Base-by-base conservation (phyloP, 2,888 invertebrate species). In the Nemapogon koenigi region DNA sequence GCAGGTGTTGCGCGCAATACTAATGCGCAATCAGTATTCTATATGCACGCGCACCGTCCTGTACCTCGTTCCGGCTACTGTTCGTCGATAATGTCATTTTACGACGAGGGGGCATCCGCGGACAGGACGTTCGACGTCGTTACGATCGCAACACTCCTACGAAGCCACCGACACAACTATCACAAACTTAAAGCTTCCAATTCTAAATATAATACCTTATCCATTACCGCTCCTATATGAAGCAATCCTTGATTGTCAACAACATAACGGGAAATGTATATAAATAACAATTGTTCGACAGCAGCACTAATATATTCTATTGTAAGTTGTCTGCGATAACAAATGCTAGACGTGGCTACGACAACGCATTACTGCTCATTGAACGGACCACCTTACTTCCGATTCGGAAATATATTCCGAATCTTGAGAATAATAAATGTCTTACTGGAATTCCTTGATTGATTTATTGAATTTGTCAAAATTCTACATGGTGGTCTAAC, bases 41-140 rank as follows among this genome's bases (percentile, higher is more conserved):
- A 59, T 46, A 60, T 70, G 66, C 62, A 64, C 51, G 57, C 65
- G 58, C 75, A 73, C 53, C 75, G 78, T 76, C 78, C 78, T 78
- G 78, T 78, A 73, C 67, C 61, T 64, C 75, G 78, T 78, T 78
- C 78, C 78, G 78, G 78, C 78, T 78, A 75, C 78, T 73, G 78
- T 75, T 69, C 62, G 66, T 78, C 73, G 73, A 73, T 78, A 75
- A 70, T 76, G 76, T 76, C 70, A 66, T 75, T 78, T 78, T 78
- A 78, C 73, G 78, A 78, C 63, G 67, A 61, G 71, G 65, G 56
- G 57, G 54, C 55, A 55, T 54, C 39, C 59, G 66, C 68, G 70
- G 73, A 73, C 73, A 75, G 76, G 76, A 78, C 78, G 78, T 76
- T n/a, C 70, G 75, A 68, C 71, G 71, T 71, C 76, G 75, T 76